phyloP scores from a whole-genome alignment of 2,797 vertebrate genomes.

The Galago senegalensis region DNA sequence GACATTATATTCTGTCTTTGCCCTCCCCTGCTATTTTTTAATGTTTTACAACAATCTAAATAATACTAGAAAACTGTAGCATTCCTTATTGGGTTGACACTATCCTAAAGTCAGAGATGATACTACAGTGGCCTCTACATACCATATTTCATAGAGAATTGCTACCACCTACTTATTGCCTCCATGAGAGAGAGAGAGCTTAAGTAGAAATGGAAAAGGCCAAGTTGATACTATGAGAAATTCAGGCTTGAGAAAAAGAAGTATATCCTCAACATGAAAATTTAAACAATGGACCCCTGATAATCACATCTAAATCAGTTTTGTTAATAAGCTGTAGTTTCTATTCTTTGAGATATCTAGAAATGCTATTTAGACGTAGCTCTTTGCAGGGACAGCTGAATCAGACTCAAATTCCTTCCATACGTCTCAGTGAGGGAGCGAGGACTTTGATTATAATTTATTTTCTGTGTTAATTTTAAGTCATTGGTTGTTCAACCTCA shows the following conservation, averaged over 20 bases:
- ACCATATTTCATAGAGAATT: constrained; percentile 20
- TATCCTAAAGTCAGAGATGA: neutral
- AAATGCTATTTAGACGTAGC: constrained; percentile 16
- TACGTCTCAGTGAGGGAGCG: neutral
- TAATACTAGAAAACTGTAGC: neutral
- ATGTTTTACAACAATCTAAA: neutral
- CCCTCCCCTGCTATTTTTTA: neutral
- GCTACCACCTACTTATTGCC: constrained; percentile 22
- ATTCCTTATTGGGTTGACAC: neutral
- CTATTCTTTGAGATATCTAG: neutral
- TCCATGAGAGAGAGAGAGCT: neutral
- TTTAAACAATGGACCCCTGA: neutral
- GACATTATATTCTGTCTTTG: constrained; percentile 16
- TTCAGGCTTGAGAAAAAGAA: neutral
- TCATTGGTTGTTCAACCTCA: neutral
- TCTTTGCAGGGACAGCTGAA: neutral
- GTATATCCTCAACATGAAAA: constrained; percentile 22
- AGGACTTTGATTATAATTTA: neutral
- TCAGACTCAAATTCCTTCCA: neutral
- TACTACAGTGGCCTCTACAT: neutral
- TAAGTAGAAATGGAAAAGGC: neutral
- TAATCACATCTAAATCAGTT: neutral
- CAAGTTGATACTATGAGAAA: constrained; percentile 50
- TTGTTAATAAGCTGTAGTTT: neutral
- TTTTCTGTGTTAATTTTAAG: constrained; percentile 62